Evolutionary conservation across 1,140 invertebrate genomes (phyloP).

Genomic region (Lasioglossum albipes): DNA sequence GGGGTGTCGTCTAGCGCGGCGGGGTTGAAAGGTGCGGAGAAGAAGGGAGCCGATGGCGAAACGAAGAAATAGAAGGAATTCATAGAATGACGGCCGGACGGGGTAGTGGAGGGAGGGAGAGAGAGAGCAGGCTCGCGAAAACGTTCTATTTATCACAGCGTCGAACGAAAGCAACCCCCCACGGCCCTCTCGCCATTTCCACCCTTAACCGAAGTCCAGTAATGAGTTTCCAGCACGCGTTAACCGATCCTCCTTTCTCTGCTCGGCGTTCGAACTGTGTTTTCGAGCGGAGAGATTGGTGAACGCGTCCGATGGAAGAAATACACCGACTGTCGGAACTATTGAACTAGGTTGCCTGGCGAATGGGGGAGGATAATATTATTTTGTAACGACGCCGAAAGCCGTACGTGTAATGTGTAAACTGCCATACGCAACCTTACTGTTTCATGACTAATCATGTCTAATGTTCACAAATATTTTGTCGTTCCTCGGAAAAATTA

Average conservation of each 20-base stretch:
- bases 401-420: too few relatives aligned
- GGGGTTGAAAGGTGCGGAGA: not conserved
- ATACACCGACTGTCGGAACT: not conserved
- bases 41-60: not conserved
- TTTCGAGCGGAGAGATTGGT: not conserved
- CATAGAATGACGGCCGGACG: not conserved
- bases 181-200: too few relatives aligned
- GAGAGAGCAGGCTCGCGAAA: not conserved
- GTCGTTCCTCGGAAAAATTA: too few relatives aligned
- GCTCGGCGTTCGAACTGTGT: not conserved
- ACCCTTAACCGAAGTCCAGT: constrained; percentile 8
- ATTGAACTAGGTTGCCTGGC: too few relatives aligned
- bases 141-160: constrained; percentile 17
- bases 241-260: constrained; percentile 10
- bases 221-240: constrained; percentile 26
- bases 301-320: not conserved
- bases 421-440: too few relatives aligned
- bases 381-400: too few relatives aligned
- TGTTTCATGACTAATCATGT: too few relatives aligned
- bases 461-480: too few relatives aligned
- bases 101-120: too few relatives aligned
- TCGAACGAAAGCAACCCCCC: constrained; percentile 1
- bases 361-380: too few relatives aligned
- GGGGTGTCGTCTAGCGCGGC: not conserved
- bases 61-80: constrained; percentile 14